phyloP scores from a whole-genome alignment of 2,113 vertebrate species.

The Psephotus haematonotus region DNA sequence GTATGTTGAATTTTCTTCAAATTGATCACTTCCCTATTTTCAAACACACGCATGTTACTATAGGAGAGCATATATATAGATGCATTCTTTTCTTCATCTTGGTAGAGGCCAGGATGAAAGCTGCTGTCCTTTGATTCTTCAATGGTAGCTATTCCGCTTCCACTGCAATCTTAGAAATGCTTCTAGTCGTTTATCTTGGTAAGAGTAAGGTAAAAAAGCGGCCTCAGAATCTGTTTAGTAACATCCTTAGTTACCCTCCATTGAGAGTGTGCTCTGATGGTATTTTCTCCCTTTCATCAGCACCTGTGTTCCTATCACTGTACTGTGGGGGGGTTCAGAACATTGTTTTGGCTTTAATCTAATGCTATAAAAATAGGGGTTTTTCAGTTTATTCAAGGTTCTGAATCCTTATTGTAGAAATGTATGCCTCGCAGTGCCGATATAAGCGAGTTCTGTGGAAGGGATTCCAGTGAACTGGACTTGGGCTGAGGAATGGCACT shows the following conservation, averaged over 20 bases:
- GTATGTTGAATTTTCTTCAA: slow-evolving; percentile 66
- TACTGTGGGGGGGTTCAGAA: background rate
- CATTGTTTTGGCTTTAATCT: background rate
- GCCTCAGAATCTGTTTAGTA: background rate
- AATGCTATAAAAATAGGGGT: background rate
- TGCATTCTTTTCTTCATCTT: background rate
- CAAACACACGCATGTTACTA: background rate
- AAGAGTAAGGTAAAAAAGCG: background rate
- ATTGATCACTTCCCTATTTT: background rate
- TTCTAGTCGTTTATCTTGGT: background rate
- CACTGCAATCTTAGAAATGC: background rate
- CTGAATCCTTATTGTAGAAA: background rate
- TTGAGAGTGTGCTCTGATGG: background rate
- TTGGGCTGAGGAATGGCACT: background rate
- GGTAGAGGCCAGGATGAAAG: background rate
- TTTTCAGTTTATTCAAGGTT: background rate
- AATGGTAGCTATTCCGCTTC: background rate
- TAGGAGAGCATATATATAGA: background rate
- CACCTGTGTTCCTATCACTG: background rate
- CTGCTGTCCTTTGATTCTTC: background rate
- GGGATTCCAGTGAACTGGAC: background rate
- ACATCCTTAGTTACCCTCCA: background rate
- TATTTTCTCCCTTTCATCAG: background rate
- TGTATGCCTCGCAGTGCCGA: background rate
- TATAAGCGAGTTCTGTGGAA: background rate